Evolutionary conservation across 2,888 invertebrate species (phyloP).

Genomic region (Dasysyrphus tricinctus): DNA sequence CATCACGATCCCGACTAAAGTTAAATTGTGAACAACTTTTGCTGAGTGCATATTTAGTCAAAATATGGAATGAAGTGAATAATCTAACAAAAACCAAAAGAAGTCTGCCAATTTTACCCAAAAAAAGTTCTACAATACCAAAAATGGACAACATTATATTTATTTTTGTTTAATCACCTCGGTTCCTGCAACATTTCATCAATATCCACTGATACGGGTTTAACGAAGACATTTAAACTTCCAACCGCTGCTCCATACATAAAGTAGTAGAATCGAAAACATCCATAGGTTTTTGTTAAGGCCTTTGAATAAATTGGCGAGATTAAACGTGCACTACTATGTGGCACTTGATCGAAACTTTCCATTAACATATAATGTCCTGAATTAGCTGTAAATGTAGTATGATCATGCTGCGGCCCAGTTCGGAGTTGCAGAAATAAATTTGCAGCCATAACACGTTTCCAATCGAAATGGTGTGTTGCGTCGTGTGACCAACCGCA

Average conservation of each 20-base stretch:
- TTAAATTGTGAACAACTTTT: too few relatives aligned
- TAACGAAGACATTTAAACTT: conserved; percentile 84
- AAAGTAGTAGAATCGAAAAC: conserved; percentile 90
- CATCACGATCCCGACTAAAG: too few relatives aligned
- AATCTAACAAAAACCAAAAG: too few relatives aligned
- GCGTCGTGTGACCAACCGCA: conserved; percentile 92
- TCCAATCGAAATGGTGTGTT: conserved; percentile 89
- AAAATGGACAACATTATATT: not conserved
- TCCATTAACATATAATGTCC: conserved; percentile 94
- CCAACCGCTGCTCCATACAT: conserved; percentile 89
- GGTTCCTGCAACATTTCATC: conserved; percentile 76
- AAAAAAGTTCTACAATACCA: not conserved
- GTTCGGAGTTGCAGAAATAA: conserved; percentile 83
- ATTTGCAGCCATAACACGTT: conserved; percentile 85
- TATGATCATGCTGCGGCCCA: conserved; percentile 91
- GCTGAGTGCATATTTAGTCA: too few relatives aligned
- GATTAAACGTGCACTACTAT: conserved; percentile 89
- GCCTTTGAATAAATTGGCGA: conserved; percentile 88
- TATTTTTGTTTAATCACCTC: conserved; percentile 24
- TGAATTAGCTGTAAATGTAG: conserved; percentile 85
- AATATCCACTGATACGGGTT: conserved; percentile 81
- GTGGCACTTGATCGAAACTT: conserved; percentile 85
- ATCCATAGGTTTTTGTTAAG: conserved; percentile 83
- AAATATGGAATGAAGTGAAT: too few relatives aligned
- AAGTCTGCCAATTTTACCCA: too few relatives aligned